Base-by-base conservation (phyloP, 2,888 invertebrate species). In the Altica lythri region DNA sequence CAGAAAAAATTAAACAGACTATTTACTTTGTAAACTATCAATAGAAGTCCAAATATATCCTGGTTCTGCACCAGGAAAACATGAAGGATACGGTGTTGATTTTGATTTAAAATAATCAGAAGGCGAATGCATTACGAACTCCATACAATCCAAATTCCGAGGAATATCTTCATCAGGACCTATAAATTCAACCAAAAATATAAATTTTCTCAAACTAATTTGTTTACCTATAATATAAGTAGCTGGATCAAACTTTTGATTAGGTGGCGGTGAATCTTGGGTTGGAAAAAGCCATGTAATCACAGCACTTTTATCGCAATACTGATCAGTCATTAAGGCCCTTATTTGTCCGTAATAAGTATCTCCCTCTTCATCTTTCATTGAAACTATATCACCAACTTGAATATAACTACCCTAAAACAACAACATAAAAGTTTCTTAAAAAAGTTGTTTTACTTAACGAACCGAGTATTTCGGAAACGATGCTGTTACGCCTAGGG, bases 111-210 rank as follows among this genome's bases (percentile, higher is more conserved):
- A 93, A 77, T 95, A 95, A 74, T 94, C 93, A 0, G 92, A 92
- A 0, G 95, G 95, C 0, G 94, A 92, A 69, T 93, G 94, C 88
- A 94, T 93, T 12, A 95, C 86, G 77, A 95, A 95, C 70, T 92
- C 89, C 86, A 95, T 87, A 63, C 85, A 90, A 19, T 90, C 90
- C 46, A 95, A 78, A 73, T 88, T 90, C 4, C 95, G 81, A 0
- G 94, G 90, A 1, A 92, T 78, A 61, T 95, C 94, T 77, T 95
- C 95, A 71, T 94, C 94, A 1, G 93, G 93, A 2, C 95, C 91
- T 88, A 71, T 30, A 74, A 71, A 30, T 19, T 18, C 29, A 43
- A 44, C 35, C n/a, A 35, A 2, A 13, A 2, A 35, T 12, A 12
- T 16, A 2, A 12, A 14, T 35, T 2, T 12, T 9, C 13, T 2